Conservation (phyloP, 2,888 invertebrate genomes). For the Argyresthia albistria region DNA sequence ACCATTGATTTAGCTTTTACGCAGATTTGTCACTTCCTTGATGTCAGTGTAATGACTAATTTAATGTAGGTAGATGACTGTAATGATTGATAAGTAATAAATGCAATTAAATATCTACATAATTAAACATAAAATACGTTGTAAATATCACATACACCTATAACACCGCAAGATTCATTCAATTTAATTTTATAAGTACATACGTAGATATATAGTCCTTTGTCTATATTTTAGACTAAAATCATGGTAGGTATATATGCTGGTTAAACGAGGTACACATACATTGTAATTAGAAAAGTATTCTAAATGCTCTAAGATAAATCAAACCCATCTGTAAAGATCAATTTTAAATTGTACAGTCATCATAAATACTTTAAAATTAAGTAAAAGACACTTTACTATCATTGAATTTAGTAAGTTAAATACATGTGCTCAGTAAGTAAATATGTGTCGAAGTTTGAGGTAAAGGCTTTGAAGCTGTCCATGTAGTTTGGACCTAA, state of each 20-base stretch:
- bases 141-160: too few species aligned
- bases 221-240: neutral
- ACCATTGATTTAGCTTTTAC: constrained; percentile 67
- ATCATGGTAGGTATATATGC: constrained; percentile 24
- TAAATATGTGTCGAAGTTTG: too few species aligned
- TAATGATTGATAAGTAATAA: neutral
- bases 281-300: constrained; percentile 56
- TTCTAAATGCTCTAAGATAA: constrained; percentile 8
- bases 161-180: neutral
- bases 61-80: too few species aligned
- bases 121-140: neutral
- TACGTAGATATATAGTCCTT: neutral
- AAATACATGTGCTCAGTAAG: too few species aligned
- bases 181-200: neutral
- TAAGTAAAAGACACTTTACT: too few species aligned
- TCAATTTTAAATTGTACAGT: too few species aligned
- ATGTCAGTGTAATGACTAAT: neutral
- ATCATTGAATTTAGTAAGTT: too few species aligned
- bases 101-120: neutral
- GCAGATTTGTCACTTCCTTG: constrained; percentile 46
- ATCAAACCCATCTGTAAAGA: too few species aligned
- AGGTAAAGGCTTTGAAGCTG: too few species aligned
- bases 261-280: constrained; percentile 68
- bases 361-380: too few species aligned
- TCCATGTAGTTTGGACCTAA: too few species aligned